A percentile compares a stretch with the other conserved stretches of the same genome.
Evolutionary conservation across 2,113 vertebrate genomes (phyloP).

Genomic region (Actenoides hombroni): DNA sequence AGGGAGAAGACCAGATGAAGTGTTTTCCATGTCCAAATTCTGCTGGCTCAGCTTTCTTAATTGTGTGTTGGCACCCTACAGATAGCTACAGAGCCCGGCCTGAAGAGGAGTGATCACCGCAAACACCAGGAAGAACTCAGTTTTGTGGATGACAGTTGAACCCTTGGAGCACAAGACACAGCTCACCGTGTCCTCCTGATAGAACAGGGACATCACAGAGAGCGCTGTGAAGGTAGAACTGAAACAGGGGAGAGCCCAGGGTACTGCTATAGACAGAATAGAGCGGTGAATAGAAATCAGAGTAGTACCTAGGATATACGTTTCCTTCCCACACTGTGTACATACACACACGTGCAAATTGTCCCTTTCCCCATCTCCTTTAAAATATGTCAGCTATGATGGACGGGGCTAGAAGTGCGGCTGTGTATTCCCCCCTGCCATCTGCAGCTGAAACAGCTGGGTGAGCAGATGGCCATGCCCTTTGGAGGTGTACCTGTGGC

Average conservation of each 20-base stretch:
- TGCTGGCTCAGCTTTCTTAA: background rate
- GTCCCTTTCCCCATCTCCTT: background rate
- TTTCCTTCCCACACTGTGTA: background rate
- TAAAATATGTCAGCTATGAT: background rate
- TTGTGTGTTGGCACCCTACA: background rate
- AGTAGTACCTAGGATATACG: background rate
- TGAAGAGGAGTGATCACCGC: background rate
- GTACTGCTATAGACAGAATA: background rate
- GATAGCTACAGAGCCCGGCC: background rate
- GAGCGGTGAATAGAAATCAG: background rate
- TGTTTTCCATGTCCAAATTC: background rate
- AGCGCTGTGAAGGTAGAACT: background rate
- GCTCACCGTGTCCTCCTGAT: background rate
- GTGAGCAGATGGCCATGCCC: background rate
- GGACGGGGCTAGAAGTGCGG: background rate
- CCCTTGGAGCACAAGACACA: background rate
- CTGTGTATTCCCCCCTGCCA: background rate
- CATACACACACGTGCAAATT: background rate
- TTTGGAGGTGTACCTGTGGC: background rate
- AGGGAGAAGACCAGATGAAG: background rate
- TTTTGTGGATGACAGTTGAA: background rate
- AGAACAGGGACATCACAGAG: background rate
- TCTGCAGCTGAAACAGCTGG: background rate
- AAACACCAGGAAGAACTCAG: background rate
- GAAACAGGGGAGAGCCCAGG: background rate